Evolutionary conservation across 2,113 vertebrate genomes (phyloP).

Genomic region (Chaetura pelagica): DNA sequence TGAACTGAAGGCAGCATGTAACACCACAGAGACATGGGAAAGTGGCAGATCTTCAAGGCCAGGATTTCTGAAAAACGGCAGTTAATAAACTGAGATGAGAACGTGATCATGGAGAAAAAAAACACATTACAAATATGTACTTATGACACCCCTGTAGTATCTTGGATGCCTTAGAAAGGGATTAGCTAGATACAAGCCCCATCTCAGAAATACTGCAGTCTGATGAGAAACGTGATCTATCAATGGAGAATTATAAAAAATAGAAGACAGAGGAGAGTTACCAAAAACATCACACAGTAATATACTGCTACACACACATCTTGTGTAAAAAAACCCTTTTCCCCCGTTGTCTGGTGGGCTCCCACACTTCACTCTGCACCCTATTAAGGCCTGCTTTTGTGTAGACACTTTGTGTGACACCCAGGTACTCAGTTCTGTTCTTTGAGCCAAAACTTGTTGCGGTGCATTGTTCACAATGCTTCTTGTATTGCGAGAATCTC

Average conservation of each 20-base stretch:
- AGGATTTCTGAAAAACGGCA: not conserved
- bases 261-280: not conserved
- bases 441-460: not conserved
- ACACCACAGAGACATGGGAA: not conserved
- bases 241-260: not conserved
- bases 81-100: not conserved
- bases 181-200: not conserved
- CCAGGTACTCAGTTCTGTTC: not conserved
- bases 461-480: not conserved
- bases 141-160: not conserved
- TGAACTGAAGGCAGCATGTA: not conserved
- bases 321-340: not conserved
- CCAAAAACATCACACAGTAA: not conserved
- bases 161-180: not conserved
- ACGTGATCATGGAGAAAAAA: not conserved
- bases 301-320: not conserved
- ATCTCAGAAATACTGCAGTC: not conserved
- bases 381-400: not conserved
- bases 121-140: not conserved
- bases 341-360: not conserved
- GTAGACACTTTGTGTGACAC: not conserved
- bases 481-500: not conserved
- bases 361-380: accelerated
- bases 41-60: not conserved
- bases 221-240: not conserved